Conservation (phyloP, 2,797 vertebrate species). For the Sciurus carolinensis region DNA sequence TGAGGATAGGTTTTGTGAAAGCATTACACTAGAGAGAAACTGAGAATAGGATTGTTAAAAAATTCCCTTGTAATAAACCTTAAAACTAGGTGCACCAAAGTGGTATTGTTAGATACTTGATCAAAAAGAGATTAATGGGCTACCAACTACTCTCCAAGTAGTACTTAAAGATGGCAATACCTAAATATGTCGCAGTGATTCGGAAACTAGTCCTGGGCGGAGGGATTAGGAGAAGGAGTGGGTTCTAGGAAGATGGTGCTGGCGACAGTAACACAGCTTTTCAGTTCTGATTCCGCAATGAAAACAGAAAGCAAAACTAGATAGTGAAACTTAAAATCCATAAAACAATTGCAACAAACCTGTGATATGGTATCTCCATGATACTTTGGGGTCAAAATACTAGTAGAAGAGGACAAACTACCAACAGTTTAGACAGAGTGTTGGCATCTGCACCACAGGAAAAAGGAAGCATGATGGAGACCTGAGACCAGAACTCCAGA, state of each 20-base stretch:
- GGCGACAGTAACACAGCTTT: background rate
- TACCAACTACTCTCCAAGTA: background rate
- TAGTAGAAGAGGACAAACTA: background rate
- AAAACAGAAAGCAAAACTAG: constrained; percentile 59
- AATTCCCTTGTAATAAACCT: background rate
- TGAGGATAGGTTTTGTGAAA: constrained; percentile 28
- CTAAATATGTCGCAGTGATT: background rate
- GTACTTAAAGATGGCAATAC: background rate
- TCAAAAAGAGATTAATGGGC: background rate
- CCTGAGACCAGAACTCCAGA: constrained; percentile 8
- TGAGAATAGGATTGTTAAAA: background rate
- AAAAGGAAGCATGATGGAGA: background rate
- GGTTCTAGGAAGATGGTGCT: background rate
- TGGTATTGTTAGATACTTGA: constrained; percentile 49
- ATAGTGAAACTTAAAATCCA: constrained; percentile 16
- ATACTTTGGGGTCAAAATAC: background rate
- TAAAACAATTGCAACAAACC: constrained; percentile 34
- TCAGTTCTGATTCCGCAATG: constrained; percentile 40
- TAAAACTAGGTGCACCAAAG: constrained; percentile 36
- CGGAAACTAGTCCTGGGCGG: background rate
- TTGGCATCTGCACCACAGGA: background rate
- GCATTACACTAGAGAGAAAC: background rate
- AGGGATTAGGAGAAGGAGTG: background rate
- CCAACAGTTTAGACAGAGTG: background rate
- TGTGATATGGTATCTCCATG: background rate